phyloP scores from a whole-genome alignment of 1,140 invertebrate species.

The Hormaphis cornu region DNA sequence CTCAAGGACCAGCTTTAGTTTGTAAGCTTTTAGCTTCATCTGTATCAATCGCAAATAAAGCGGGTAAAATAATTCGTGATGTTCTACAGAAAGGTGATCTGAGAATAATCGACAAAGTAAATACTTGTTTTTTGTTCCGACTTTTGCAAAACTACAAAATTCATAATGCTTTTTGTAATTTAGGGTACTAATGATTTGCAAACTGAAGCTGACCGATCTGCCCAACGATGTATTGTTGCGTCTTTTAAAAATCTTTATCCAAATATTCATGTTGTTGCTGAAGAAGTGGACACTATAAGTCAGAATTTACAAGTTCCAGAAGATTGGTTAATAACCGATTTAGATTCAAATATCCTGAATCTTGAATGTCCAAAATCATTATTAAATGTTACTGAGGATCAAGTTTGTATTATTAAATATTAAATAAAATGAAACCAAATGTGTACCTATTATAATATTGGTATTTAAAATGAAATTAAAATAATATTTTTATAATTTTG shows the following conservation, averaged over 20 bases:
- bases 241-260: constrained; percentile 78
- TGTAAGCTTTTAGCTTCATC: constrained; percentile 62
- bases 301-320: constrained; percentile 48
- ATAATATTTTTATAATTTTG: no score
- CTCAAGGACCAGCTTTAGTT: constrained; percentile 52
- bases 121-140: no score
- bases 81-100: constrained; percentile 78
- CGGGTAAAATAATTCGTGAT: constrained; percentile 83
- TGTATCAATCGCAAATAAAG: constrained; percentile 64
- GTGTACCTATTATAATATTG: no score
- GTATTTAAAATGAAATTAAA: no score
- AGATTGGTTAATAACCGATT: constrained; percentile 62
- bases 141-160: no score
- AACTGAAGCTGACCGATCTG: constrained; percentile 92
- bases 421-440: no score
- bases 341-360: constrained; percentile 60
- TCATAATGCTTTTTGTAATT: not conserved
- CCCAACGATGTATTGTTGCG: constrained; percentile 83
- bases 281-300: constrained; percentile 60
- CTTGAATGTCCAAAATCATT: constrained; percentile 59
- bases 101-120: constrained; percentile 82
- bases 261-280: constrained; percentile 79
- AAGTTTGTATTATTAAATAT: constrained; percentile 42
- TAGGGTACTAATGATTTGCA: constrained; percentile 69
- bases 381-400: constrained; percentile 50